These are phyloP conservation scores for Bombus waltoni DNA, from an alignment of 1,140 invertebrate genomes.

Conservation along the genomic window DNA sequence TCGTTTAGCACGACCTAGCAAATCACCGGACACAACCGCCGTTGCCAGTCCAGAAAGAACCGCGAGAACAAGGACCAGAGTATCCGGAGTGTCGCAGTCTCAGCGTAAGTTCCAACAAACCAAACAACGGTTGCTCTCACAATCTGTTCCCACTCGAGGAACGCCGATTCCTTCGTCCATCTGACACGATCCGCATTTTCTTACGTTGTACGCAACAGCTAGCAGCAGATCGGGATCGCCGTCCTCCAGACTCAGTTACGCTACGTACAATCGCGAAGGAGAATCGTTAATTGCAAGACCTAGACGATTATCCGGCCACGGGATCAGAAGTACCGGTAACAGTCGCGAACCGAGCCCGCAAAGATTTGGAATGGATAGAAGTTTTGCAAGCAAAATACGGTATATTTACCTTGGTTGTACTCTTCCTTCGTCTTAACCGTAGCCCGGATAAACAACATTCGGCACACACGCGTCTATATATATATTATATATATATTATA, in stretches of 20 bases:
- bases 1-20: constrained; percentile 85
- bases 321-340: constrained; percentile 80
- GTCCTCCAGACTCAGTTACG: constrained; percentile 89
- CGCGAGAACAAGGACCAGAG: constrained; percentile 85
- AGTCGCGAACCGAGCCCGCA: constrained; percentile 87
- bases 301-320: constrained; percentile 76
- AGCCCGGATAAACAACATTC: not conserved
- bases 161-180: too few relatives aligned
- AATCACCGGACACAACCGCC: constrained; percentile 81
- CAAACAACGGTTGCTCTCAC: not conserved
- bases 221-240: constrained; percentile 94
- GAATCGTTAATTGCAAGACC: constrained; percentile 76
- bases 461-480: too few relatives aligned
- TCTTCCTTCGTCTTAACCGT: not conserved
- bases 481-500: too few relatives aligned
- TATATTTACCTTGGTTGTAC: constrained; percentile 24
- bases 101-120: constrained; percentile 88
- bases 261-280: constrained; percentile 84
- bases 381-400: constrained; percentile 76
- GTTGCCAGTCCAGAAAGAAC: constrained; percentile 85
- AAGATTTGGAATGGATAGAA: constrained; percentile 78
- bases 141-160: too few relatives aligned
- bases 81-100: constrained; percentile 92
- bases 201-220: constrained; percentile 82
- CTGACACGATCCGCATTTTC: not conserved